These are phyloP conservation scores for Phyllopteryx taeniolatus DNA, from an alignment of 2,113 vertebrate species.

Conservation along the genomic window DNA sequence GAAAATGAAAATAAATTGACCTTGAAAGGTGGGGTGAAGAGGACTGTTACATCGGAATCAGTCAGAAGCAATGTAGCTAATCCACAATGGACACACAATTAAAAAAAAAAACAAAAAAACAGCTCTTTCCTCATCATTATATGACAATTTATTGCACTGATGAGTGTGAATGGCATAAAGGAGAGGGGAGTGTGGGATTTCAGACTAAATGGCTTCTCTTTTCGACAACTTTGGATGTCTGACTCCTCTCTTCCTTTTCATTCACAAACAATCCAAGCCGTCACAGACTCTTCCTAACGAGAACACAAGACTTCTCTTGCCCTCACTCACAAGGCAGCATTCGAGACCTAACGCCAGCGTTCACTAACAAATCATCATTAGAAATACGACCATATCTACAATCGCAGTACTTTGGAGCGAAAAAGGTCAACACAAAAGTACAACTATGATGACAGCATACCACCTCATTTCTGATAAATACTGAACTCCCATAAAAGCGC, in stretches of 20 bases:
- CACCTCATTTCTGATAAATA: background rate
- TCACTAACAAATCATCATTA: background rate
- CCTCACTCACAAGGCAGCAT: background rate
- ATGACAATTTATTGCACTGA: background rate
- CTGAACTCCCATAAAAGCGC: background rate
- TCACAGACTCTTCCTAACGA: background rate
- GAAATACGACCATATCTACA: background rate
- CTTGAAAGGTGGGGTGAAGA: background rate
- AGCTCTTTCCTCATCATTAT: background rate
- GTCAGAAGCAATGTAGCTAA: background rate
- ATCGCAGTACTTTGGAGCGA: background rate
- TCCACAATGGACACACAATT: background rate
- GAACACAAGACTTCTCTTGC: background rate
- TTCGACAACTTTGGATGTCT: background rate
- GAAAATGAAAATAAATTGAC: background rate
- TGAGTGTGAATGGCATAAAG: background rate
- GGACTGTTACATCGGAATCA: background rate
- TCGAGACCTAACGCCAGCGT: background rate
- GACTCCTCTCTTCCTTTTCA: background rate
- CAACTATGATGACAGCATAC: background rate
- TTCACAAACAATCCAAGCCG: background rate
- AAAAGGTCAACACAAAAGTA: background rate
- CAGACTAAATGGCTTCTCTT: background rate
- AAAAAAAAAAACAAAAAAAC: no score
- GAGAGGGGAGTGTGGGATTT: background rate